These are phyloP conservation scores for Reinhardtius hippoglossoides DNA, from an alignment of 2,113 vertebrate species.

Conservation along the genomic window DNA sequence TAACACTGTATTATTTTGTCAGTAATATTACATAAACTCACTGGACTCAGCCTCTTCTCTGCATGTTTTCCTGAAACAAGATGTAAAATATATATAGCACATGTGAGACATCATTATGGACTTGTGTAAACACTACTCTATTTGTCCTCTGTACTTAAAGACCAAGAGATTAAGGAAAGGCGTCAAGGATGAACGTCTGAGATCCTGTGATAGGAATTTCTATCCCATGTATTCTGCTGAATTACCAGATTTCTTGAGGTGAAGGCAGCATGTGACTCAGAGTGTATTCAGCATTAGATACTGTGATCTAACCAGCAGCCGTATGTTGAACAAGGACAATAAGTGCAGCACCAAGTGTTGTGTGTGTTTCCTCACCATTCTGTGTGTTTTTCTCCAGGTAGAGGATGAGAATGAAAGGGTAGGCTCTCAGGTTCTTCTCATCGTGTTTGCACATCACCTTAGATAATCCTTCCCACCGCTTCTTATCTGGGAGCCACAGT, in stretches of 20 bases:
- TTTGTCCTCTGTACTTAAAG: not conserved
- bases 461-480: slow-evolving; percentile 56
- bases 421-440: slow-evolving; percentile 38
- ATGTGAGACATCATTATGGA: not conserved
- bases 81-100: not conserved
- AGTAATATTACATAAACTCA: slow-evolving; percentile 45
- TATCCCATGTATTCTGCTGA: no score
- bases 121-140: not conserved
- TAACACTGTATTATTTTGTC: no score
- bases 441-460: slow-evolving; percentile 49
- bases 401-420: slow-evolving; percentile 69
- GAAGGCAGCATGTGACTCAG: no score
- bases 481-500: slow-evolving; percentile 73
- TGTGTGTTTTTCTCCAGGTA: slow-evolving; percentile 68
- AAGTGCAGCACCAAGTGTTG: no score
- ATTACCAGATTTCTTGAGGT: no score
- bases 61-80: slow-evolving; percentile 55
- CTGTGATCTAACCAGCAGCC: no score
- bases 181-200: no score
- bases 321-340: no score
- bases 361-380: slow-evolving; percentile 42
- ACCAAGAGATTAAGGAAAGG: not conserved
- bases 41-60: slow-evolving; percentile 21
- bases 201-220: no score
- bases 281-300: no score